These are phyloP conservation scores for Engraulis encrasicolus DNA, from an alignment of 2,113 vertebrate species.

Conservation along the genomic window DNA sequence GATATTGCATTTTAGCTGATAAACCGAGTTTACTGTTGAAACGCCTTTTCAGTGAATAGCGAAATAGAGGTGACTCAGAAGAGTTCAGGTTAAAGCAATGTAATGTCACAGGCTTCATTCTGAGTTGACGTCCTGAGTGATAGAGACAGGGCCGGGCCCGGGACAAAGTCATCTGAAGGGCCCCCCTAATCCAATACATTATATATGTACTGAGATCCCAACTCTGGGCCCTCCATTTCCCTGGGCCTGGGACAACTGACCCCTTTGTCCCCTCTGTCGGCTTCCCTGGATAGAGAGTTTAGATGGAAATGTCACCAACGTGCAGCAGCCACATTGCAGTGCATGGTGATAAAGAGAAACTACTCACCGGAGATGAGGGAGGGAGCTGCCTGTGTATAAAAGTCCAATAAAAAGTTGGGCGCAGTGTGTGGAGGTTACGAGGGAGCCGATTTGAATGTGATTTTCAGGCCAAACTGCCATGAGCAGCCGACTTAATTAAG, in stretches of 20 bases:
- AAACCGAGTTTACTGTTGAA: not conserved
- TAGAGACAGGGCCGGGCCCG: too few relatives aligned
- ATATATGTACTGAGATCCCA: too few relatives aligned
- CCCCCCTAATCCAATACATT: too few relatives aligned
- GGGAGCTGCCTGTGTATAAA: not conserved
- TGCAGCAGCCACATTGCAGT: not conserved
- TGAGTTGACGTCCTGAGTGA: not conserved
- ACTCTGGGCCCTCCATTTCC: too few relatives aligned
- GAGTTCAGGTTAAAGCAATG: not conserved
- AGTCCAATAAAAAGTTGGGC: slow-evolving; percentile 8
- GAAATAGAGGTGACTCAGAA: not conserved
- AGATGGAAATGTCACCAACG: not conserved
- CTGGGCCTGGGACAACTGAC: too few relatives aligned
- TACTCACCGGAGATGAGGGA: not conserved
- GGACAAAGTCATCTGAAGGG: too few relatives aligned
- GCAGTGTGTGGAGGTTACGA: not conserved
- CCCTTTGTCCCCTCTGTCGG: too few relatives aligned
- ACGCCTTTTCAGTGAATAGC: not conserved
- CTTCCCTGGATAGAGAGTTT: too few relatives aligned
- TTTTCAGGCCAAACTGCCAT: not conserved
- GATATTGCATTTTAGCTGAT: not conserved
- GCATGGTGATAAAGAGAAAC: not conserved
- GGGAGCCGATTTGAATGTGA: slow-evolving; percentile 7
- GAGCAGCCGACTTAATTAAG: slow-evolving; percentile 5
- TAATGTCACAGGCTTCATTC: not conserved